Evolutionary conservation across 2,113 vertebrate genomes (phyloP), one percentile per base, ranked within the genome.

Genomic region (Phrynocephalus versicolor): DNA sequence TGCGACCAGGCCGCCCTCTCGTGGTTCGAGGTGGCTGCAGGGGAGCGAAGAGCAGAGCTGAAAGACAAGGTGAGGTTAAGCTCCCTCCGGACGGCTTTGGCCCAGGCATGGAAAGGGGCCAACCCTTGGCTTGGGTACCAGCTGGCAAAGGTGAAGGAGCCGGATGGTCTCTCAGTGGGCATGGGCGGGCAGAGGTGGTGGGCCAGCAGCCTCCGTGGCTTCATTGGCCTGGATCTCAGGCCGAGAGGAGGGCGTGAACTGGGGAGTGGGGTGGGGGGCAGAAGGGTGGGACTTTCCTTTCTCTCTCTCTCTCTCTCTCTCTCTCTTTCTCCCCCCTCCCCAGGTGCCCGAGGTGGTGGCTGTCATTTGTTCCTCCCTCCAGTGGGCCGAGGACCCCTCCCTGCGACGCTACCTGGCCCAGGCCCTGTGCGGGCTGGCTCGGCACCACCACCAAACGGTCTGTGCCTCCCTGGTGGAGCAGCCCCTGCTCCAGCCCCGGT

Each of bases 21-120:
- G 85, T 87, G 85, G 85, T 70, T 87, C 13, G 79, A 78, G 72
- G 74, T 33, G 85, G 58, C 45, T 1, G 64, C 82, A 21, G 33
- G 12, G 64, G 64, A 51, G 16, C 45, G n/a, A 15, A 14, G 10
- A 9, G 13, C 14, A 1, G 62, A 60, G 21, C 30, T 82, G 67
- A 45, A 15, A n/a, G 72, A 70, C 37, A 60, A 82, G 73, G 73
- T 82, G 35, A 70, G 57, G 45, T n/a, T 1, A 21, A 37, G 25
- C 15, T 5, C 19, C 60, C 18, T 51, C 45, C 21, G 60, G 15
- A 23, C 14, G 14, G 13, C 21, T 2, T 60, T 60, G 21, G 23
- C 18, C 60, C 60, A 23, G 21, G 60, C 6, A 23, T 6, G 60
- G 16, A 62, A 62, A 62, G 30, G 45, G n/a, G 45, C 12, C 30